A percentile compares a stretch with the other conserved stretches of the same genome.
phyloP scores from a whole-genome alignment of 2,888 invertebrate genomes.

The Danaus chrysippus region DNA sequence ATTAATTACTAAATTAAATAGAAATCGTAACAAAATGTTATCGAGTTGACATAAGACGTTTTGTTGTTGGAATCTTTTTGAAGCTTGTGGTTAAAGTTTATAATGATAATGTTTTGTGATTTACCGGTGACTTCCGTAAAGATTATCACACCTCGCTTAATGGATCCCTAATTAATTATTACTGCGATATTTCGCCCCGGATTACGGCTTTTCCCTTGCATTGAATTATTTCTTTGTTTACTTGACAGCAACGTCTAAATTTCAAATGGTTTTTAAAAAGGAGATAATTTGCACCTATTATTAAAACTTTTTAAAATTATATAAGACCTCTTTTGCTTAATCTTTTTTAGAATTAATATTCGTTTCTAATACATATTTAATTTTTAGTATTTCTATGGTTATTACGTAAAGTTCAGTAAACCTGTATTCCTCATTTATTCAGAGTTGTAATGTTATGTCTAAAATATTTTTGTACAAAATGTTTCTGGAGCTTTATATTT shows the following conservation, averaged over 20 bases:
- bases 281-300: neutral
- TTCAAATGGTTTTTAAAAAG: neutral
- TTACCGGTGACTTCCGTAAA: constrained; percentile 53
- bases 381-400: neutral
- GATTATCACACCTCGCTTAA: constrained; percentile 62
- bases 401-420: neutral
- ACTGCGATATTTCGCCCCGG: constrained; percentile 20
- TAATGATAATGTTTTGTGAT: constrained; percentile 7
- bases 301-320: neutral
- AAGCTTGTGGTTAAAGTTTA: neutral
- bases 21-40: neutral
- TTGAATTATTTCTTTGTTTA: constrained; percentile 1
- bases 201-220: constrained; percentile 7
- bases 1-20: neutral
- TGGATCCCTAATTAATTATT: constrained; percentile 67
- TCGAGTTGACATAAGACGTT: no score
- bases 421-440: neutral
- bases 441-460: neutral
- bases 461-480: constrained; percentile 1
- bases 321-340: no score
- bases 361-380: neutral
- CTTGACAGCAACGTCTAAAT: neutral
- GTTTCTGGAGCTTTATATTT: constrained; percentile 1
- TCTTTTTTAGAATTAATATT: no score
- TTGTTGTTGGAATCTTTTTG: no score